Evolutionary conservation across 2,888 invertebrate genomes (phyloP), one percentile per base, ranked within the genome.

Genomic region (Mystacides longicornis): DNA sequence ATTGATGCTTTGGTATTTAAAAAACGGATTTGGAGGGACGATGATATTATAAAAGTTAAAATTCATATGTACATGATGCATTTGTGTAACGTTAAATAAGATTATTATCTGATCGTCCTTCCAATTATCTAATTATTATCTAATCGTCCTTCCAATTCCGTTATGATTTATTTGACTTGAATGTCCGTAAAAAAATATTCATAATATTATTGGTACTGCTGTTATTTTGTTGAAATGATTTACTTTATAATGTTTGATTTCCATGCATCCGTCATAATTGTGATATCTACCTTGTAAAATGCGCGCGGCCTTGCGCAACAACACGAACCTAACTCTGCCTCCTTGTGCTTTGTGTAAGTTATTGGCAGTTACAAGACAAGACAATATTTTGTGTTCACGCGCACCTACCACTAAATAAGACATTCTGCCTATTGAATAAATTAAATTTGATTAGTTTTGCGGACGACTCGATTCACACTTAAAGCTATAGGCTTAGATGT

Each of bases 271-370:
- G 46, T 37, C 37, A 57, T 57, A 55, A 57, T n/a, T 53, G 51
- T 57, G 59, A 57, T 61, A 59, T 57, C 16, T 14, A 37, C 16
- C 55, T 55, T 61, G 61, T 57, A 57, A 53, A 55, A 49, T 51
- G 56, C 45, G 52, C 52, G 56, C 49, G 52, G 56, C 56, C 57
- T 54, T 54, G 51, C 52, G 49, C 54, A 37, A 37, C 37, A 37
- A n/a, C 37, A 14, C 16, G n/a, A 37, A 37, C 16, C 37, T 37
- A 37, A 37, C 37, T 37, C 37, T 37, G 37, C 53, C 54, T 58
- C 59, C 59, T 57, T 54, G 42, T 56, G 61, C 61, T 61, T 60
- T 48, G 59, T 61, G 61, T 61, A 61, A 61, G 61, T 61, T 59
- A 53, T 49, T 37, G 37, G 37, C 37, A 37, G 37, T 37, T 37